Evolutionary conservation across 2,113 vertebrate species (phyloP).

Genomic region (Alces alces): DNA sequence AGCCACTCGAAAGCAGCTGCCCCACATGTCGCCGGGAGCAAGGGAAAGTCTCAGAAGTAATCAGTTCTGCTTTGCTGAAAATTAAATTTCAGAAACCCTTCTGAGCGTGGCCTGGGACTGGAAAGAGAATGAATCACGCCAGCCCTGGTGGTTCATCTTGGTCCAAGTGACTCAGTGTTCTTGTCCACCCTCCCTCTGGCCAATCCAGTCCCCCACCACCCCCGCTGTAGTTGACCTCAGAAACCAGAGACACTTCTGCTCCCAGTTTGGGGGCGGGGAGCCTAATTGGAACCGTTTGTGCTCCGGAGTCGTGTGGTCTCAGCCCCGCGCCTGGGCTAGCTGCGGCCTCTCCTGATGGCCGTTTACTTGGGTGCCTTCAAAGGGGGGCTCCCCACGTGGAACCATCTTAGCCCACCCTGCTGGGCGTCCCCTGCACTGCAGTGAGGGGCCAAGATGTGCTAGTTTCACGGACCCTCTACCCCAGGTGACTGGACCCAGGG

Average conservation of each 20-base stretch:
- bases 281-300: slow-evolving; percentile 50
- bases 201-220: not conserved
- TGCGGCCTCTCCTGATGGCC: not conserved
- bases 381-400: not conserved
- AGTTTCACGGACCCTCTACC: slow-evolving; percentile 34
- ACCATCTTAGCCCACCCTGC: not conserved
- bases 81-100: not conserved
- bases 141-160: not conserved
- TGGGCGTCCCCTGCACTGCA: rapidly evolving
- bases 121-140: not conserved
- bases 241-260: slow-evolving; percentile 7
- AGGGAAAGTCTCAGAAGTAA: not conserved
- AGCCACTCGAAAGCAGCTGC: not conserved
- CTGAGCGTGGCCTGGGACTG: not conserved
- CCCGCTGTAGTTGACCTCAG: not conserved
- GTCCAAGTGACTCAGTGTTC: slow-evolving; percentile 5
- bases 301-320: not conserved
- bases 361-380: not conserved
- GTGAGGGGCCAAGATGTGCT: not conserved
- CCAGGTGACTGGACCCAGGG: slow-evolving; percentile 33
- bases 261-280: not conserved
- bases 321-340: not conserved
- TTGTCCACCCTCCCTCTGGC: not conserved
- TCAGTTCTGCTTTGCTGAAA: not conserved
- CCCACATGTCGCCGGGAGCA: rapidly evolving